These are phyloP conservation scores for Oeneis ivallda DNA, from an alignment of 2,888 invertebrate genomes.

Conservation along the genomic window DNA sequence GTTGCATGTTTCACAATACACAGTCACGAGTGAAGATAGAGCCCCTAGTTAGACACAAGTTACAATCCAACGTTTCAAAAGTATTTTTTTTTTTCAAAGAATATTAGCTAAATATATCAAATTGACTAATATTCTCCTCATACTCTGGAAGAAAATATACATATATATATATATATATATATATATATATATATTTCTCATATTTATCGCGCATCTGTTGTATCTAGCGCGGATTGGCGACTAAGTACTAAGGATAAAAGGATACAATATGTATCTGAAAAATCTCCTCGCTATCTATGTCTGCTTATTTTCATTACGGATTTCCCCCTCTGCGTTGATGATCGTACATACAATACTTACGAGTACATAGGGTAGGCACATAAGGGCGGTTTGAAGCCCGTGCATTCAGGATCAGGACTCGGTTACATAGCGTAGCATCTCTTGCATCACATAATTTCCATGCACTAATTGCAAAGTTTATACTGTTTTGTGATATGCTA, in stretches of 20 bases:
- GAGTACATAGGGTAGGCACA: background rate
- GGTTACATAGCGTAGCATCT: background rate
- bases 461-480: background rate
- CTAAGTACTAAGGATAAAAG: no score
- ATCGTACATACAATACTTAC: background rate
- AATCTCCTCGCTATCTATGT: background rate
- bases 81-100: no score
- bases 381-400: background rate
- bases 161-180: no score
- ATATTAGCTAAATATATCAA: no score
- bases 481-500: background rate
- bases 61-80: background rate
- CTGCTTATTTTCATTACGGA: background rate
- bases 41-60: background rate
- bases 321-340: background rate
- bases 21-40: slow-evolving; percentile 19
- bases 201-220: no score
- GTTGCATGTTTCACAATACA: slow-evolving; percentile 12
- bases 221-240: no score
- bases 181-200: no score
- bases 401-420: background rate
- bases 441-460: background rate
- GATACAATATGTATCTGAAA: background rate
- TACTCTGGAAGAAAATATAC: no score
- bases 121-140: no score